Evolutionary conservation across 2,797 vertebrate species (phyloP).

Genomic region (Tokudaia tokunoshimensis): DNA sequence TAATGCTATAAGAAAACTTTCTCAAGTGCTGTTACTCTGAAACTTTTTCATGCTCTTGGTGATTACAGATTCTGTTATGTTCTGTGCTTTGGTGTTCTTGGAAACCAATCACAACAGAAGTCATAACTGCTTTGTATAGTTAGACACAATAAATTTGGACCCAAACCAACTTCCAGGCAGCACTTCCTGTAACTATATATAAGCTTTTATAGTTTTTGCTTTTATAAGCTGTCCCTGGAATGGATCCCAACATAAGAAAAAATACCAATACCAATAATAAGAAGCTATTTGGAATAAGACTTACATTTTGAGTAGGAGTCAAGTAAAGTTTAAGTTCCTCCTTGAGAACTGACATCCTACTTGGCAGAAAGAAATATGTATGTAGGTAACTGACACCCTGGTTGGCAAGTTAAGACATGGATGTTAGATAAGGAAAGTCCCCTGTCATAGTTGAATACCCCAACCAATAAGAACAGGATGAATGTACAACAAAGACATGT

Average conservation of each 20-base stretch:
- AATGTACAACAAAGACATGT: neutral
- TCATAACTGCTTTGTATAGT: neutral
- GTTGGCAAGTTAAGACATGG: neutral
- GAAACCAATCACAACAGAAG: neutral
- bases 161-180: neutral
- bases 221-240: neutral
- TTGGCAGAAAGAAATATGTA: neutral
- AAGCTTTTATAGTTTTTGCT: neutral
- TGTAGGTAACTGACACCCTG: neutral
- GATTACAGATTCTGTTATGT: neutral
- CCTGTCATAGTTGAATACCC: neutral
- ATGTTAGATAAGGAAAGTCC: neutral
- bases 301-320: neutral
- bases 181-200: neutral
- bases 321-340: neutral
- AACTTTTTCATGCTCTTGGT: neutral
- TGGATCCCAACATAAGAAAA: neutral
- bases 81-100: neutral
- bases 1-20: neutral
- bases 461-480: neutral
- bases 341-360: neutral
- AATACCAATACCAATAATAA: too few species aligned
- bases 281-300: too few species aligned
- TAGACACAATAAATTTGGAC: neutral
- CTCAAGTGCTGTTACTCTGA: neutral